A percentile compares a stretch with the other conserved stretches of the same genome.
These are phyloP conservation scores for Malacoctenus gilli DNA, from an alignment of 2,797 vertebrate genomes.

Conservation along the genomic window DNA sequence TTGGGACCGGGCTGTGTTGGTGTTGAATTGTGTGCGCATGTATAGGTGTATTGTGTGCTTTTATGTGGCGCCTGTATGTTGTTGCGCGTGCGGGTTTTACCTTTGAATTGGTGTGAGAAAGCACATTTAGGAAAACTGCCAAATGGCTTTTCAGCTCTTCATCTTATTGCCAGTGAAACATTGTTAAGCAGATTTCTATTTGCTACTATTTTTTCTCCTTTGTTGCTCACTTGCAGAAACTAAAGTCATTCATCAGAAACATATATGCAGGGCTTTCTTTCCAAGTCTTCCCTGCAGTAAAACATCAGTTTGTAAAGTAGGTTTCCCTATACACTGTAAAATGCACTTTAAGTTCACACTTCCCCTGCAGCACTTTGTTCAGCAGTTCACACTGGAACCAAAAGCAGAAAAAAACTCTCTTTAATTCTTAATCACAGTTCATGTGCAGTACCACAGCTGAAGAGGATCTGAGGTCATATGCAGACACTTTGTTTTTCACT, in stretches of 20 bases:
- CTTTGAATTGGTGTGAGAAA: too few species aligned
- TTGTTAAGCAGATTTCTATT: too few species aligned
- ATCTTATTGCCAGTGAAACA: too few species aligned
- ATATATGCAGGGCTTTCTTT: not conserved
- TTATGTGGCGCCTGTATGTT: too few species aligned
- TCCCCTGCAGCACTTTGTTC: conserved; percentile 20
- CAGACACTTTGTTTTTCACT: too few species aligned
- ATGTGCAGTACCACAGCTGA: conserved; percentile 35
- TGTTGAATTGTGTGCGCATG: conserved; percentile 10
- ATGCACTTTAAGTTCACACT: conserved; percentile 13
- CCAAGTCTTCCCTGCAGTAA: not conserved
- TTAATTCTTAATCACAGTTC: conserved; percentile 59
- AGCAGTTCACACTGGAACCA: conserved; percentile 20
- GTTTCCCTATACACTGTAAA: not conserved
- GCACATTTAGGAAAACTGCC: too few species aligned
- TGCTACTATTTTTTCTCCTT: not conserved
- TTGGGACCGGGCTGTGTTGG: conserved; percentile 13
- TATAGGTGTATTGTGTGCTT: conserved; percentile 11
- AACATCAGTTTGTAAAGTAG: conserved; percentile 11
- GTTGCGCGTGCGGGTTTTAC: too few species aligned
- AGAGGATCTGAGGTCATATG: conserved; percentile 8
- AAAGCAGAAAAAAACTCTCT: conserved; percentile 20
- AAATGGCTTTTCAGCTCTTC: too few species aligned
- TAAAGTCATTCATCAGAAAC: not conserved
- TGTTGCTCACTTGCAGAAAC: not conserved